phyloP scores from a whole-genome alignment of 2,797 vertebrate species.

The Schizothorax lantsangensis region DNA sequence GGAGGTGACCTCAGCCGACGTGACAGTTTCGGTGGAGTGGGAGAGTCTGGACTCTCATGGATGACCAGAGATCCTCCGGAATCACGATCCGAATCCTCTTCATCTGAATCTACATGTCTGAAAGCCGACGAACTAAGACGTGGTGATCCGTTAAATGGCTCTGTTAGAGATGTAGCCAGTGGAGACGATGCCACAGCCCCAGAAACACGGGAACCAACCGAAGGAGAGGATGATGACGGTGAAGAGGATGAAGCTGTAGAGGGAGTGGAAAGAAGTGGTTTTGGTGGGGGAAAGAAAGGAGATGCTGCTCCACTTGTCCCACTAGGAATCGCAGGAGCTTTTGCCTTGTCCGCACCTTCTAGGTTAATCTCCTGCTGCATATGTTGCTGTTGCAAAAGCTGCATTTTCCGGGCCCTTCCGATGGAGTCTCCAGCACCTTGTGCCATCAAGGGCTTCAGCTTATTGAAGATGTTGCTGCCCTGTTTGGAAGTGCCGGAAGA shows the following conservation, averaged over 20 bases:
- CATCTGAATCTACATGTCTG: conserved; percentile 71
- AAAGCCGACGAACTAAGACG: conserved; percentile 72
- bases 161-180: conserved; percentile 59
- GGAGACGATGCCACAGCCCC: conserved; percentile 55
- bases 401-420: conserved; percentile 81
- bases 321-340: conserved; percentile 71
- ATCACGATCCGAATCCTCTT: conserved; percentile 71
- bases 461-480: conserved; percentile 81
- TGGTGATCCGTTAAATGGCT: conserved; percentile 78
- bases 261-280: conserved; percentile 72
- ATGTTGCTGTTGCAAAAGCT: conserved; percentile 81
- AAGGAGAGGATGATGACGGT: conserved; percentile 73
- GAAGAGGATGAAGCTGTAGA: conserved; percentile 71
- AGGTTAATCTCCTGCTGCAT: conserved; percentile 75
- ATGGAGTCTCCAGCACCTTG: conserved; percentile 80
- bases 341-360: conserved; percentile 73
- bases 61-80: conserved; percentile 77
- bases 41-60: conserved; percentile 78
- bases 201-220: conserved; percentile 55
- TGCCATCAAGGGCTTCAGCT: conserved; percentile 81
- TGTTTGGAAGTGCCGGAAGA: conserved; percentile 76
- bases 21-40: conserved; percentile 77
- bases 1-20: conserved; percentile 73
- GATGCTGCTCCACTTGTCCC: conserved; percentile 71
- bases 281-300: conserved; percentile 78